Percentiles rank a stretch among this genome's conserved stretches.
Conservation (phyloP, 2,113 vertebrate genomes). For the Pteruthius melanotis region DNA sequence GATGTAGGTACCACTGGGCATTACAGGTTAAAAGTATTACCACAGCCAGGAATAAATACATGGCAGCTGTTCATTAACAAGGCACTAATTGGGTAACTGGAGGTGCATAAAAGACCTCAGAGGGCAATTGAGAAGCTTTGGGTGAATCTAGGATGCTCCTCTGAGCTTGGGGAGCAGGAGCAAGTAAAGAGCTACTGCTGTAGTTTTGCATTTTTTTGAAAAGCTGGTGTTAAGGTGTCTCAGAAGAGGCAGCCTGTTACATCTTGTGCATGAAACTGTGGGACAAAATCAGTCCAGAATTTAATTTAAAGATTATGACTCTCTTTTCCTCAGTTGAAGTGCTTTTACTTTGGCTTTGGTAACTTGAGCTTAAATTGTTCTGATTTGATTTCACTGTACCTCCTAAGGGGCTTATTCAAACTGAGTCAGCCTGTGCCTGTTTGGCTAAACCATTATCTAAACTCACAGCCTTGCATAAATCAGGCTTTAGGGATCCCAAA, state of each 20-base stretch:
- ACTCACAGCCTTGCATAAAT: not conserved
- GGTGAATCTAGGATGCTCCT: not conserved
- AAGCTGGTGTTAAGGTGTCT: not conserved
- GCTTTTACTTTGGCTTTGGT: not conserved
- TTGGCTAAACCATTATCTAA: not conserved
- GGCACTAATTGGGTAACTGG: conserved; percentile 50
- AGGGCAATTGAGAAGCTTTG: not conserved
- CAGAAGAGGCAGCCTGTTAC: not conserved
- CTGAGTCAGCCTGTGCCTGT: not conserved
- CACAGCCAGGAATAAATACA: conserved; percentile 7
- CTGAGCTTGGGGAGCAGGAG: not conserved
- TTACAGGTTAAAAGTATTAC: not conserved
- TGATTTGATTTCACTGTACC: not conserved
- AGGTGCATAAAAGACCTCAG: conserved; percentile 28
- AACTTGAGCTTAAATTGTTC: not conserved
- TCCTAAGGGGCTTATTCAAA: not conserved
- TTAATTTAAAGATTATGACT: not conserved
- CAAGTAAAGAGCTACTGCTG: not conserved
- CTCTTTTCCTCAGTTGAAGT: not conserved
- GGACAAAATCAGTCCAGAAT: not conserved
- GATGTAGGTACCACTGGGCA: not conserved
- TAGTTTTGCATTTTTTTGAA: not conserved
- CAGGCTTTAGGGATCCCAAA: not conserved
- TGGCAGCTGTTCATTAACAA: conserved; percentile 34
- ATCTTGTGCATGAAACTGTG: not conserved